Percentiles rank a stretch among this genome's conserved stretches.
phyloP scores from a whole-genome alignment of 2,113 vertebrate genomes.

The Lathamus discolor region DNA sequence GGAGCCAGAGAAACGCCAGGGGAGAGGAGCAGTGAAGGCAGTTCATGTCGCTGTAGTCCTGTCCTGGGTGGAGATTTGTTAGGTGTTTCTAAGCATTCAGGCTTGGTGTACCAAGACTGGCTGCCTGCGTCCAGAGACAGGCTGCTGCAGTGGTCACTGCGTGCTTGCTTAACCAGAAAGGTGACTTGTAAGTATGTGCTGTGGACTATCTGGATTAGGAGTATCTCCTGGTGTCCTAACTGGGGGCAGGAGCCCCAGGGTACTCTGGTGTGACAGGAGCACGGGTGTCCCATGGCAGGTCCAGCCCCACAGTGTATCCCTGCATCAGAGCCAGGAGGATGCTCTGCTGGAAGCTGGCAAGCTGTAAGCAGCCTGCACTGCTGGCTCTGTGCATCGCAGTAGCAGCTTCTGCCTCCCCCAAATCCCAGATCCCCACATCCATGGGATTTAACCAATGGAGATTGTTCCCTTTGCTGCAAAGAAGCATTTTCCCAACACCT shows the following conservation, averaged over 20 bases:
- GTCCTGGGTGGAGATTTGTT: not conserved
- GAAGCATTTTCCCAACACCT: not conserved
- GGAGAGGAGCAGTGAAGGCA: not conserved
- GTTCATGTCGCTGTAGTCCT: not conserved
- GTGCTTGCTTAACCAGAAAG: not conserved
- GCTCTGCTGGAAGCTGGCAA: not conserved
- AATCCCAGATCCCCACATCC: not conserved
- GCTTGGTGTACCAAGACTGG: no score
- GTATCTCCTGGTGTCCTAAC: not conserved
- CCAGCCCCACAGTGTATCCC: fast-evolving
- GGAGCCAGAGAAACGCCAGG: not conserved
- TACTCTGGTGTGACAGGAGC: not conserved
- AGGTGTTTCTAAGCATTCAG: not conserved
- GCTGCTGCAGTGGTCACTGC: not conserved
- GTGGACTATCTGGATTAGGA: not conserved
- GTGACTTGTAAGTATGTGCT: not conserved
- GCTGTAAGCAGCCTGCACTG: not conserved
- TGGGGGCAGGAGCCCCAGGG: not conserved
- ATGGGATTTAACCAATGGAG: not conserved
- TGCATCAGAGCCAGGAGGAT: not conserved
- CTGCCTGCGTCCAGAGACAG: not conserved
- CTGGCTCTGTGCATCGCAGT: not conserved
- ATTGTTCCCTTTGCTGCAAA: not conserved
- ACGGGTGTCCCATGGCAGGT: not conserved
- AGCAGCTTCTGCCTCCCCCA: not conserved